Base-by-base conservation (phyloP, 2,888 invertebrate genomes). In the Eilema depressum region DNA sequence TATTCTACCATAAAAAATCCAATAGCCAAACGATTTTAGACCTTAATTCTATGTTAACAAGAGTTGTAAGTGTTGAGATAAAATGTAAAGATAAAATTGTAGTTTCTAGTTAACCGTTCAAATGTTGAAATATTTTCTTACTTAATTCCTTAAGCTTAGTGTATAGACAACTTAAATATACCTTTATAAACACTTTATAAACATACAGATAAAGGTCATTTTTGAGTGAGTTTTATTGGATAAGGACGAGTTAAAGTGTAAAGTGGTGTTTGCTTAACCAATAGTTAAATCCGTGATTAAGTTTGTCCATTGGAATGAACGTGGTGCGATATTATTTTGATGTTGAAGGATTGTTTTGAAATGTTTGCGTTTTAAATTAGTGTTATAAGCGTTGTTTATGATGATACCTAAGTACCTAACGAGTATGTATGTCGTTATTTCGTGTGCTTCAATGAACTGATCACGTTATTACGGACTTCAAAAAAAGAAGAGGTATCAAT, bases 201-300 rank as follows among this genome's bases (percentile, higher is more conserved):
- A 0, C 10, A 26, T 64, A 26, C 33, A 10, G 11, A 77, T 81
- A 86, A 69, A 76, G 82, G 60, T 70, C 69, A 71, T 76, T 78
- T 76, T 82, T n/a, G 65, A 66, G 57, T 66, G 60, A 1, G 62
- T 73, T 56, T 47, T 37, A 53, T 37, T 53, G 73, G 70, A 74
- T 77, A 66, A 63, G 47, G 65, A 61, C 62, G 33, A 62, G 59
- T 66, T 59, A 47, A 69, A 74, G 80, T 81, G 75, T 81, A 79
- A 79, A 78, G 69, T 75, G 77, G 69, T 88, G 82, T 86, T 87
- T 86, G 83, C 79, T 76, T 83, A 79, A 83, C 76, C 80, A 85
- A 85, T 84, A 83, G 84, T 82, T 78, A 85, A 83, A 86, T 83
- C 84, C 81, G 81, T 86, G 87, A 89, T 89, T 88, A 86, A 86